Conservation (phyloP, 2,797 vertebrate species). For the Huso huso region DNA sequence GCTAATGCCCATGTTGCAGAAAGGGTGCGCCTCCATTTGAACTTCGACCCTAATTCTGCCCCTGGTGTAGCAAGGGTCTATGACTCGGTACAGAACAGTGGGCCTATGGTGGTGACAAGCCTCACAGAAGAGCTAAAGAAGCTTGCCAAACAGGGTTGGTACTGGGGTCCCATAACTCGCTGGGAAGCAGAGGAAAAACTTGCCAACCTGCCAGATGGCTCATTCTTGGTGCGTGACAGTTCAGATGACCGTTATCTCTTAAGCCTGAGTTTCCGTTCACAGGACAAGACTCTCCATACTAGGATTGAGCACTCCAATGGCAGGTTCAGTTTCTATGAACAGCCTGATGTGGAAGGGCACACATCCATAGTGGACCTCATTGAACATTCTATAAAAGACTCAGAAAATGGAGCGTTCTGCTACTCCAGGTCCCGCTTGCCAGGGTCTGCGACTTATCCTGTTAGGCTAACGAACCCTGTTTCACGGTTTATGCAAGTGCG, state of each 20-base stretch:
- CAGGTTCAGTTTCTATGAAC: constrained; percentile 97
- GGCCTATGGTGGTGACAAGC: constrained; percentile 90
- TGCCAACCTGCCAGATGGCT: constrained; percentile 83
- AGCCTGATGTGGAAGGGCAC: constrained; percentile 94
- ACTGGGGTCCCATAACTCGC: constrained; percentile 97
- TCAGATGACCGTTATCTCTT: constrained; percentile 95
- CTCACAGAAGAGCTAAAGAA: constrained; percentile 96
- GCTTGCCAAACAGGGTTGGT: constrained; percentile 94
- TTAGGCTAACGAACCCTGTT: constrained; percentile 90
- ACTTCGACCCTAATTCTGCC: constrained; percentile 89
- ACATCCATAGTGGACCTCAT: constrained; percentile 96
- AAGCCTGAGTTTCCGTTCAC: constrained; percentile 95
- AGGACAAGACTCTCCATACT: constrained; percentile 93
- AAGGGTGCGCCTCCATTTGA: constrained; percentile 87
- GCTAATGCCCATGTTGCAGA: constrained; percentile 78
- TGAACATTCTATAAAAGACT: constrained; percentile 95
- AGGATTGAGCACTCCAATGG: constrained; percentile 97
- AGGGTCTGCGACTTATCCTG: constrained; percentile 93
- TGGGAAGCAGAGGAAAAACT: constrained; percentile 98
- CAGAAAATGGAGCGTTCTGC: constrained; percentile 95
- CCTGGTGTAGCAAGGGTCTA: constrained; percentile 91
- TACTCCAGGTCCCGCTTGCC: constrained; percentile 93
- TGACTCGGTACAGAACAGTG: constrained; percentile 88
- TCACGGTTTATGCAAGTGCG: constrained; percentile 98
- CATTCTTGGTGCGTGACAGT: constrained; percentile 93